These are phyloP conservation scores for Elegia similella DNA, from an alignment of 2,888 invertebrate species.

Conservation along the genomic window DNA sequence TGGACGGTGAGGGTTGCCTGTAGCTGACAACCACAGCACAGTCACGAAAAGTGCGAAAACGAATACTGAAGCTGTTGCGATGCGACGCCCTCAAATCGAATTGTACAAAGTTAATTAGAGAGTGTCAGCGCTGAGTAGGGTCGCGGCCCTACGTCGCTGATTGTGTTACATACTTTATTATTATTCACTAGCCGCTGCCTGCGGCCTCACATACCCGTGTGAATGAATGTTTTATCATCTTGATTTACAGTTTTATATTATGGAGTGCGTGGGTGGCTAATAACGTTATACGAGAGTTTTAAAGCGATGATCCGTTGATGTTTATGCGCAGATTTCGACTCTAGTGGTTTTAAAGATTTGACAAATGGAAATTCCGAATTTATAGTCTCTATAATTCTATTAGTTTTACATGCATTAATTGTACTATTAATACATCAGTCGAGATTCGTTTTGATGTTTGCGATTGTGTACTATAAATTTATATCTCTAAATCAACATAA, in stretches of 20 bases:
- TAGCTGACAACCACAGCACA: background rate
- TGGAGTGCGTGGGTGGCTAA: constrained; percentile 19
- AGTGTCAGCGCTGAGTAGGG: constrained; percentile 59
- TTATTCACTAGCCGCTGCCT: constrained; percentile 40
- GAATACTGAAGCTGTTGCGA: constrained; percentile 59
- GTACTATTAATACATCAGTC: background rate
- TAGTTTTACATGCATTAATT: no score
- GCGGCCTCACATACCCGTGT: constrained; percentile 20
- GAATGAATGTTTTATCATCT: constrained; percentile 1
- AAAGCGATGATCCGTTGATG: background rate
- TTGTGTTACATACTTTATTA: constrained; percentile 46
- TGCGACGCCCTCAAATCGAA: constrained; percentile 52
- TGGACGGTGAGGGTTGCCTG: background rate
- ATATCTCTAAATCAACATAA: background rate
- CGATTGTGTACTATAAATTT: background rate
- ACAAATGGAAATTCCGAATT: background rate
- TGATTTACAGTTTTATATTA: constrained; percentile 12
- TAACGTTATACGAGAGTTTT: constrained; percentile 23
- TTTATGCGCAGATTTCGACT: background rate
- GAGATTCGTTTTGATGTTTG: background rate
- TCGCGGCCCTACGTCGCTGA: constrained; percentile 33
- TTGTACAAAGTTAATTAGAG: constrained; percentile 68
- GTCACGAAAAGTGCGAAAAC: constrained; percentile 23
- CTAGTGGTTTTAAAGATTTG: background rate
- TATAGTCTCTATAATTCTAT: background rate